These are phyloP conservation scores for Indicator maculatus DNA, from an alignment of 2,113 vertebrate species.

Conservation along the genomic window DNA sequence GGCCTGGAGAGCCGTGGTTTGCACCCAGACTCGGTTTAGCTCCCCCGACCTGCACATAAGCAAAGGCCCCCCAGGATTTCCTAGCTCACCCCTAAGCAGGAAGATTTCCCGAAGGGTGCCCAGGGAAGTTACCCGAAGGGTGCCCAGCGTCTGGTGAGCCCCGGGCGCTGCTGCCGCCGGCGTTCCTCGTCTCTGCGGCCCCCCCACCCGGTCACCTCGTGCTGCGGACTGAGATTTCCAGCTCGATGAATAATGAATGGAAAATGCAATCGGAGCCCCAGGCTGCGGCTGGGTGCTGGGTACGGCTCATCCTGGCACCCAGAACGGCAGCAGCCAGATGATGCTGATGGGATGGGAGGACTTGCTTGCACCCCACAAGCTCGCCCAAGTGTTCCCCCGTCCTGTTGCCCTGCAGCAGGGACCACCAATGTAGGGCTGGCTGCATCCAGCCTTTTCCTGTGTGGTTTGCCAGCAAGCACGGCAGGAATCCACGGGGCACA, in stretches of 20 bases:
- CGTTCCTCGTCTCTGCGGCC: not conserved
- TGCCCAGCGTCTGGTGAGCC: not conserved
- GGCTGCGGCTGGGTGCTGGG: conserved; percentile 23
- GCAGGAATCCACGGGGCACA: accelerated
- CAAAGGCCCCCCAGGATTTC: not conserved
- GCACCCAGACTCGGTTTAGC: accelerated
- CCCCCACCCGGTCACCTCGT: not conserved
- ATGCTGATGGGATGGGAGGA: not conserved
- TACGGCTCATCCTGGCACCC: conserved; percentile 38
- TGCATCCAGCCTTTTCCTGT: not conserved
- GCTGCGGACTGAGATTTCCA: conserved; percentile 51
- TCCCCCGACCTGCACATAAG: accelerated
- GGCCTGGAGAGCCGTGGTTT: accelerated
- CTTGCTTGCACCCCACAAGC: not conserved
- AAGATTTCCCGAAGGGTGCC: not conserved
- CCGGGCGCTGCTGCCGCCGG: not conserved
- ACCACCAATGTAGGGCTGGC: not conserved
- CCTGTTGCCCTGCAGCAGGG: not conserved
- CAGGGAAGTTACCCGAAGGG: not conserved
- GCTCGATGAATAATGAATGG: conserved; percentile 69
- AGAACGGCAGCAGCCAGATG: accelerated
- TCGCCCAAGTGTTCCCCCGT: accelerated
- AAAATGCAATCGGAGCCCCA: conserved; percentile 39
- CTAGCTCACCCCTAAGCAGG: not conserved
- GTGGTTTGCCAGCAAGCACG: accelerated